A percentile compares a stretch with the other conserved stretches of the same genome.
Evolutionary conservation across 2,888 invertebrate genomes (phyloP).

Genomic region (Anoplius nigerrimus): DNA sequence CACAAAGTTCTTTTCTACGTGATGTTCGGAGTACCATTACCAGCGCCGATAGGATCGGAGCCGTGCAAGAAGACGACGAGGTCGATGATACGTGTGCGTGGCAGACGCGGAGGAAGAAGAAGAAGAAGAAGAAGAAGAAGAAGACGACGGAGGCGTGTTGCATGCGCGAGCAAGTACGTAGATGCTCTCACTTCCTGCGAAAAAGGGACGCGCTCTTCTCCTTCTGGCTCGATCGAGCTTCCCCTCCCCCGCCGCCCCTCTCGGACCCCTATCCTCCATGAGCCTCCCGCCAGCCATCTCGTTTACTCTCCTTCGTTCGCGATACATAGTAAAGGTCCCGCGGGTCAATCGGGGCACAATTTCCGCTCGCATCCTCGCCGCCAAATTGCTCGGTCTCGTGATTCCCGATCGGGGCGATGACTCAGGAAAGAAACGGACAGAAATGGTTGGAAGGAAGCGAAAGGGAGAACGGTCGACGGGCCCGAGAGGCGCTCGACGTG

Average conservation of each 20-base stretch:
- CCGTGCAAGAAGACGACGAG: constrained; percentile 23
- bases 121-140: too few relatives aligned
- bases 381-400: constrained; percentile 27
- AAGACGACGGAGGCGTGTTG: constrained; percentile 22
- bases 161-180: constrained; percentile 18
- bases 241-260: neutral
- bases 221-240: neutral
- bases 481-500: too few relatives aligned
- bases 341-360: constrained; percentile 38
- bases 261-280: neutral
- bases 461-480: neutral
- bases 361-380: constrained; percentile 35
- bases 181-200: constrained; percentile 30
- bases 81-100: constrained; percentile 23
- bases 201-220: constrained; percentile 12
- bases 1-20: constrained; percentile 22
- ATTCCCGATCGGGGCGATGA: constrained; percentile 23
- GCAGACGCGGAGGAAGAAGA: constrained; percentile 1
- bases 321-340: constrained; percentile 12
- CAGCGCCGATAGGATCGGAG: constrained; percentile 30
- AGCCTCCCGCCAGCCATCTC: constrained; percentile 2
- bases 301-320: too few relatives aligned
- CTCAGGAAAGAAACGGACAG: constrained; percentile 9
- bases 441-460: neutral
- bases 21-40: constrained; percentile 30